These are phyloP conservation scores for Sinocyclocheilus anophthalmus DNA, from an alignment of 2,113 vertebrate species.

Conservation along the genomic window DNA sequence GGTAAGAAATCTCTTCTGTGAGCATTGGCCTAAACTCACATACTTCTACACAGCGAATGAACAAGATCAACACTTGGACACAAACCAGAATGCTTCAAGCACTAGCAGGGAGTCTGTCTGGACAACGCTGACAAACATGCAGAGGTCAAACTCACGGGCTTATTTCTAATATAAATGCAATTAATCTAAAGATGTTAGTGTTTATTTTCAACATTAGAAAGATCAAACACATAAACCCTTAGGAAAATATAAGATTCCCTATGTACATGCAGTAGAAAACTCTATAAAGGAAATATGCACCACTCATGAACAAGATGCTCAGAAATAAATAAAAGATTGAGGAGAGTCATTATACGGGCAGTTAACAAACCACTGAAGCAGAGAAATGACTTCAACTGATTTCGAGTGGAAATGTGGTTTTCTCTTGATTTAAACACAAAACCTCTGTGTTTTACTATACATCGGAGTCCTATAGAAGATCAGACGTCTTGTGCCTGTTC, in stretches of 20 bases:
- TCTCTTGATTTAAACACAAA: conserved; percentile 27
- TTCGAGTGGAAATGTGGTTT: background rate
- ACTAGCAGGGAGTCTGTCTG: conserved; percentile 20
- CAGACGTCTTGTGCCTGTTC: background rate
- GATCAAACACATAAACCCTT: background rate
- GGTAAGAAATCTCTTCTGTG: conserved; percentile 42
- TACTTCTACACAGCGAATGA: conserved; percentile 45
- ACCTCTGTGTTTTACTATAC: conserved; percentile 10
- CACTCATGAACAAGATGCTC: background rate
- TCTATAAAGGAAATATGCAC: conserved; percentile 7
- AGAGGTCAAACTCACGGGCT: conserved; percentile 5
- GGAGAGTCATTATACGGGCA: background rate
- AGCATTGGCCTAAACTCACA: conserved; percentile 35
- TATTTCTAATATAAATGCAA: conserved; percentile 44
- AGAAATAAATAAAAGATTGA: background rate
- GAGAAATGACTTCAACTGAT: conserved; percentile 26
- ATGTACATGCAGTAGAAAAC: background rate
- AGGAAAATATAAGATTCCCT: background rate
- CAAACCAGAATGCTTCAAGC: conserved; percentile 25
- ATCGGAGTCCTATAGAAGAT: background rate
- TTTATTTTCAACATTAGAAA: conserved; percentile 2
- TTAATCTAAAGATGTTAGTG: conserved; percentile 26
- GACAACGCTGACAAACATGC: conserved; percentile 29
- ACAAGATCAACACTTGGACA: conserved; percentile 50
- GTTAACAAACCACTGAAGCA: conserved; percentile 25